Conservation (phyloP, 2,113 vertebrate genomes). For the Microcebus tavaratra region DNA sequence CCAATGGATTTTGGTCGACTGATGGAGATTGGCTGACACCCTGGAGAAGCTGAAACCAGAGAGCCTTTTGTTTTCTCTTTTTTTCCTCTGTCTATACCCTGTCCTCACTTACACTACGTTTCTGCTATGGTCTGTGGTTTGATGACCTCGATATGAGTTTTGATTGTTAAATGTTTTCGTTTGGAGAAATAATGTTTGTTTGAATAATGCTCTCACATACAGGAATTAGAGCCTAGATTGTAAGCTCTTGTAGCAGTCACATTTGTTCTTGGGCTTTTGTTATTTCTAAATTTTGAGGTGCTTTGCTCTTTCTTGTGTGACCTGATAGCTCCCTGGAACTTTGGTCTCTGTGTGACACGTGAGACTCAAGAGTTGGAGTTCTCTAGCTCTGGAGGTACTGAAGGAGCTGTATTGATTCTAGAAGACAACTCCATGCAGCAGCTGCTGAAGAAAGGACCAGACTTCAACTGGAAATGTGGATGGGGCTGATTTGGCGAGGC, state of each 20-base stretch:
- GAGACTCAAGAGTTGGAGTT: not conserved
- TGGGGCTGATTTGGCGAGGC: not conserved
- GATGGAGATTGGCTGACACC: slow-evolving; percentile 67
- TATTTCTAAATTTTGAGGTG: slow-evolving; percentile 26
- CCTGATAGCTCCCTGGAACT: slow-evolving; percentile 56
- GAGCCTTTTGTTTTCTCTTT: slow-evolving; percentile 55
- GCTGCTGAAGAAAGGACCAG: not conserved
- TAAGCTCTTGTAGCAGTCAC: not conserved
- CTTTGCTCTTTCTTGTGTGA: slow-evolving; percentile 19
- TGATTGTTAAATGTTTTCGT: not conserved
- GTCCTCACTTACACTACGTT: slow-evolving; percentile 68
- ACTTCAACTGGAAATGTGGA: not conserved
- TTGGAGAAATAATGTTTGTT: not conserved
- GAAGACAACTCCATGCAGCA: not conserved
- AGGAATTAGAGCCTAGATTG: slow-evolving; percentile 38
- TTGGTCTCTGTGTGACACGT: not conserved
- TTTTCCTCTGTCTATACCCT: not conserved
- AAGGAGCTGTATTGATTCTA: not conserved
- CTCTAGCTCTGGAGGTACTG: not conserved
- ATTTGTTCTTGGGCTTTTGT: not conserved
- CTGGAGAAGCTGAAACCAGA: slow-evolving; percentile 70
- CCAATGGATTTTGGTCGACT: slow-evolving; percentile 43
- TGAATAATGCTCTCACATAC: not conserved
- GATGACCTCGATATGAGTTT: slow-evolving; percentile 61
- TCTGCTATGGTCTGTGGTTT: slow-evolving; percentile 66